Evolutionary conservation across 2,888 invertebrate genomes (phyloP), one percentile per base, ranked within the genome.

Genomic region (Phasia obesa): DNA sequence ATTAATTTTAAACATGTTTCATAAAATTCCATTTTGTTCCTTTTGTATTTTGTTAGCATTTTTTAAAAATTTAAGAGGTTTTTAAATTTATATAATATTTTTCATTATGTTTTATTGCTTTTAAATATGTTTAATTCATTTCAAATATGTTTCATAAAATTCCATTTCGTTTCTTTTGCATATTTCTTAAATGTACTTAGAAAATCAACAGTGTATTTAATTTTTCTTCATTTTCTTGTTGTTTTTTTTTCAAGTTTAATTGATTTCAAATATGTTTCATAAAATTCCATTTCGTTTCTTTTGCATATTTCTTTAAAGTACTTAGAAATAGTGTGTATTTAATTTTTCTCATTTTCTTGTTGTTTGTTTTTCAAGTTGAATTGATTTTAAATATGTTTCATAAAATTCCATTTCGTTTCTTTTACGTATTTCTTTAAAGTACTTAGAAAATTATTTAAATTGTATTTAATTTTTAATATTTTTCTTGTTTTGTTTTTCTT

Each of bases 261-360:
- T 6, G 4, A 57, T 57, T 57, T 57, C 17, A 5, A 11, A 0
- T 6, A n/a, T 59, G 38, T 60, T 57, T 42, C 60, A 60, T 6
- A 7, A 60, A 25, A 51, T 65, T 51, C 23, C 35, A 38, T 21
- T 51, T 51, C 23, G 65, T 51, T 65, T 23, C 51, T n/a, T n/a
- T n/a, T n/a, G 42, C 9, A 9, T 42, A n/a, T 42, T 42, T 2
- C 27, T 27, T 27, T 4, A 27, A 27, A 27, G n/a, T n/a, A 27
- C 27, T 27, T 27, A 27, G 6, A 3, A 27, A 27, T 6, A 27
- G 3, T 27, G n/a, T n/a, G 27, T 44, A 17, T 17, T 17, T 17
- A 5, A 17, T 6, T 44, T 44, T 4, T 17, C 4, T n/a, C 9
- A 27, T 27, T 35, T 35, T 9, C n/a, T 35, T n/a, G 7, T 31